Conservation (phyloP, 1,140 invertebrate species). For the Ptiloglossa arizonensis region DNA sequence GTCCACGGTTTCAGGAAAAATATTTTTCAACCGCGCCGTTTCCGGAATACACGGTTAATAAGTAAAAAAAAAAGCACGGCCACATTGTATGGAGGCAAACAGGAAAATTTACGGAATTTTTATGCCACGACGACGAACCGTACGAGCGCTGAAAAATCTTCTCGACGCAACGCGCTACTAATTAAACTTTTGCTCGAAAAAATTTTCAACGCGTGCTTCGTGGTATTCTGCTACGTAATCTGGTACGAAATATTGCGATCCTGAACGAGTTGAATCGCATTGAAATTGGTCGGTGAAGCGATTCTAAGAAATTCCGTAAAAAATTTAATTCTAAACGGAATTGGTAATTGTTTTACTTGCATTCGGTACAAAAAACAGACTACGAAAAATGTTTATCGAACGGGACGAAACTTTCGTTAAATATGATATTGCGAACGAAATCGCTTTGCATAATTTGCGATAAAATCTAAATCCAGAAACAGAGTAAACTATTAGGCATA, state of each 20-base stretch:
- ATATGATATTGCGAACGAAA: too few relatives aligned
- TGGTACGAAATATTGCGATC: too few relatives aligned
- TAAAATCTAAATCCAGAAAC: background rate
- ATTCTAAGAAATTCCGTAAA: too few relatives aligned
- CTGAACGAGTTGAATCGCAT: too few relatives aligned
- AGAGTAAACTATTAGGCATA: background rate
- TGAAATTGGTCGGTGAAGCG: too few relatives aligned
- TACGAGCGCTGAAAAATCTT: background rate
- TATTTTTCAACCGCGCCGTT: background rate
- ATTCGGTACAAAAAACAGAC: background rate
- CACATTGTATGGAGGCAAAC: background rate
- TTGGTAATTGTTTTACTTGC: background rate
- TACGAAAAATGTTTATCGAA: background rate
- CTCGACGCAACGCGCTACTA: background rate
- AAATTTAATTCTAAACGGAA: background rate
- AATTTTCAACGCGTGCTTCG: too few relatives aligned
- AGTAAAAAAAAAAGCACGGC: too few relatives aligned
- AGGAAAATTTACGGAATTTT: constrained; percentile 5
- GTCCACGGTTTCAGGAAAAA: background rate
- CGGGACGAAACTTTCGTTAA: background rate
- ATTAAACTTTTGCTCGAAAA: background rate
- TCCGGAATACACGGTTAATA: background rate
- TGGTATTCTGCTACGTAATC: too few relatives aligned
- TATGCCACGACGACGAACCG: background rate
- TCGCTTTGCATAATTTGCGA: background rate